phyloP scores from a whole-genome alignment of 2,797 vertebrate genomes.

The Tadarida brasiliensis region DNA sequence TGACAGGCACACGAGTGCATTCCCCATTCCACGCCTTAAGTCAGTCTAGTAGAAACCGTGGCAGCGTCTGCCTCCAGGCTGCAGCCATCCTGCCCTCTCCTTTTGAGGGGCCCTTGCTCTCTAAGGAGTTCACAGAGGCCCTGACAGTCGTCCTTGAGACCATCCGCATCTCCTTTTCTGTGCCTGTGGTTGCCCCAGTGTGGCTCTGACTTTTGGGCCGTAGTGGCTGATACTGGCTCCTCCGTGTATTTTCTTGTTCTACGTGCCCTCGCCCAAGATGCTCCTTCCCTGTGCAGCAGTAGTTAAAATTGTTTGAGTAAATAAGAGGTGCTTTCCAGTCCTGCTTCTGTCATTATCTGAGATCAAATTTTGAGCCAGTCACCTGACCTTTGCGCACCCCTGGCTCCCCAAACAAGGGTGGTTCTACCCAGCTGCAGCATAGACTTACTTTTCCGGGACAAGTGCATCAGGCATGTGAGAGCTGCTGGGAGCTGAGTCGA shows the following conservation, averaged over 20 bases:
- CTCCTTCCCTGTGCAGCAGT: background rate
- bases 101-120: background rate
- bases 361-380: background rate
- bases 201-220: background rate
- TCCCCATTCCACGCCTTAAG: accelerated
- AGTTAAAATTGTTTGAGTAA: too few species aligned
- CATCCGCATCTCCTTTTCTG: background rate
- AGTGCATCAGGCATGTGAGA: accelerated
- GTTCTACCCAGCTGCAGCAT: accelerated
- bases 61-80: background rate
- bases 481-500: accelerated
- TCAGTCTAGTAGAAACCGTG: background rate
- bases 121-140: background rate
- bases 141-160: accelerated
- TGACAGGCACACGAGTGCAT: accelerated
- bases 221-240: accelerated
- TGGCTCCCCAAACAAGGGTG: background rate
- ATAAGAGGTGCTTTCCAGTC: background rate
- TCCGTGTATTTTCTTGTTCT: accelerated
- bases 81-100: background rate
- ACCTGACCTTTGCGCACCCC: background rate
- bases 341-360: accelerated
- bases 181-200: background rate
- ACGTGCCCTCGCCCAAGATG: accelerated
- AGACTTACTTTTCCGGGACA: accelerated